phyloP scores from a whole-genome alignment of 2,888 invertebrate species.

The Physocephala rufipes region DNA sequence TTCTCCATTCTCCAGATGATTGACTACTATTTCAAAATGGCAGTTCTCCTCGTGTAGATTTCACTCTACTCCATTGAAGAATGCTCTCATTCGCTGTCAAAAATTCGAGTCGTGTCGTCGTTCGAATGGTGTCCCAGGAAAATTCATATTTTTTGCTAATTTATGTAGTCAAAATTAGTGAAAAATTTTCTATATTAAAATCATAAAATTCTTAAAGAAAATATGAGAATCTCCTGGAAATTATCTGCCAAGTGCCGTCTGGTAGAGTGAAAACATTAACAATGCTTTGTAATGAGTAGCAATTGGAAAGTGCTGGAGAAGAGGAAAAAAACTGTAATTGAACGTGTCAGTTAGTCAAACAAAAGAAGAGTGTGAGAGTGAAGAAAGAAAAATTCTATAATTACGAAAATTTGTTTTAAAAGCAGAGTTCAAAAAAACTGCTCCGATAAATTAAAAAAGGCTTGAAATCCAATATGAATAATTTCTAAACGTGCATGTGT shows the following conservation, averaged over 20 bases:
- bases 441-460: not conserved
- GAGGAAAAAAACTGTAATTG: not conserved
- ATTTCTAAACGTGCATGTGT: too few species aligned
- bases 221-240: not conserved
- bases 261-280: not conserved
- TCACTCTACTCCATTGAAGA: not conserved
- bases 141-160: slow-evolving; percentile 15
- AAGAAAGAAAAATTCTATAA: slow-evolving; percentile 19
- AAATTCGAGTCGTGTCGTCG: slow-evolving; percentile 44
- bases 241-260: not conserved
- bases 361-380: slow-evolving; percentile 9
- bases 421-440: not conserved
- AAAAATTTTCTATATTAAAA: slow-evolving; percentile 4
- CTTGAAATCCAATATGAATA: too few species aligned
- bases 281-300: not conserved
- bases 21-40: slow-evolving; percentile 29
- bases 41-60: slow-evolving; percentile 10
- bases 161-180: slow-evolving; percentile 16
- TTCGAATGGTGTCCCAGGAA: slow-evolving; percentile 16
- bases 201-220: slow-evolving; percentile 11
- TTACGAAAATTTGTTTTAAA: slow-evolving; percentile 12
- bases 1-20: slow-evolving; percentile 18
- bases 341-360: not conserved
- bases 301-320: not conserved
- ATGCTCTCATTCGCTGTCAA: slow-evolving; percentile 46